phyloP scores from a whole-genome alignment of 2,797 vertebrate species.

The Cossypha caffra region DNA sequence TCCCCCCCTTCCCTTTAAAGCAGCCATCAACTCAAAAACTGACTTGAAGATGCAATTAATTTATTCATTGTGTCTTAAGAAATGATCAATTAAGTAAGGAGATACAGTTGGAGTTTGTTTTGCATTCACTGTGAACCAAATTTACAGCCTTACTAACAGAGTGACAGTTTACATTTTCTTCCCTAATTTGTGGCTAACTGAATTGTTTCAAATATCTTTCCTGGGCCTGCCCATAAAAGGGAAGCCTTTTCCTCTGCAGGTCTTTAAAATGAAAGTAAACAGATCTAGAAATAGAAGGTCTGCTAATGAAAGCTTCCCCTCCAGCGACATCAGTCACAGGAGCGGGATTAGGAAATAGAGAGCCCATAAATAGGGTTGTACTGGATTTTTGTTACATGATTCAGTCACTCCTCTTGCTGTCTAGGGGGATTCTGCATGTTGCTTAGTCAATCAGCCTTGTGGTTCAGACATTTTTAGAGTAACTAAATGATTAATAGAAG shows the following conservation, averaged over 20 bases:
- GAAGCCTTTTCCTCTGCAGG: background rate
- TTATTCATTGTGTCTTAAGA: background rate
- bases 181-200: background rate
- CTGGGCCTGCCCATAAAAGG: background rate
- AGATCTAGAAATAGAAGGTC: background rate
- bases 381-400: background rate
- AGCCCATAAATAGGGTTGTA: background rate
- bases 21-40: background rate
- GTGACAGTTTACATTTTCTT: background rate
- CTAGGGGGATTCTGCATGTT: background rate
- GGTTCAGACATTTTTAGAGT: background rate
- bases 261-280: background rate
- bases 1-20: background rate
- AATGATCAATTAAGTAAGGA: background rate
- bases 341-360: background rate
- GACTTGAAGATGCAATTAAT: background rate
- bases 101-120: background rate
- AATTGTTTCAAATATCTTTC: background rate
- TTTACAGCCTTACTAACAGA: background rate
- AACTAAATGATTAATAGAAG: background rate
- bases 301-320: background rate
- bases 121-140: background rate
- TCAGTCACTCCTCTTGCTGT: background rate
- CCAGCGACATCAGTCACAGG: fast-evolving
- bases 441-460: background rate